Base-by-base conservation (phyloP, 1,140 invertebrate genomes). In the Schlechtendalia chinensis region DNA sequence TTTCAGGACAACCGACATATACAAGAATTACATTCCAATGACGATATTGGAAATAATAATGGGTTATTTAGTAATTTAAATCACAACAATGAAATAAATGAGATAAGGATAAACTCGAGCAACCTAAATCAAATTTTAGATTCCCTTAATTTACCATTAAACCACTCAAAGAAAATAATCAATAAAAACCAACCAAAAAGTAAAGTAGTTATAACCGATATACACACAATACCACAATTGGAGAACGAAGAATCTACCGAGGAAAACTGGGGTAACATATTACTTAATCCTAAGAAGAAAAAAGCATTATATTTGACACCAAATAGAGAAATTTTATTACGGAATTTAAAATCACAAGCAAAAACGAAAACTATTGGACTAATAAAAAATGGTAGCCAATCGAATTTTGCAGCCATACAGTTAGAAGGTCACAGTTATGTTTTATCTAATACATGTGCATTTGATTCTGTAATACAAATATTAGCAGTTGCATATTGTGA, bases 301-400 rank as follows among this genome's bases (percentile, higher is more conserved):
- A 50, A 0, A 47, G 14, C 22, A 5, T 17, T 22, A 16, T 71
- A 53, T 17, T 53, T 71, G 17, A 50, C 67, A 71, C 22, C 45
- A 17, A 53, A 53, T 16, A 19, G 39, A 3, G 45, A 50, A 71
- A 53, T 71, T 24, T 50, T 50, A 17, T 3, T 71, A 4, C 14
- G 67, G 5, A 71, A 71, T 71, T 24, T 71, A 12, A 10, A 50
- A 0, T 50, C 45, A 16, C 11, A 19, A 17, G 0, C 67, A 12
- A 71, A 71, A 53, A 53, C 45, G 16, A 71, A 71, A 71, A 71
- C 0, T 24, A 71, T 71, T 6, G 67, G 45, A 71, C 47, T 71
- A 6, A 27, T 71, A 16, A 0, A 71, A 53, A 50, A 69, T 50
- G 45, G 45, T 14, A 69, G 12, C 24, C 12, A 69, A 50, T 47